These are phyloP conservation scores for Tribolium freemani DNA, from an alignment of 2,888 invertebrate species.

Conservation along the genomic window DNA sequence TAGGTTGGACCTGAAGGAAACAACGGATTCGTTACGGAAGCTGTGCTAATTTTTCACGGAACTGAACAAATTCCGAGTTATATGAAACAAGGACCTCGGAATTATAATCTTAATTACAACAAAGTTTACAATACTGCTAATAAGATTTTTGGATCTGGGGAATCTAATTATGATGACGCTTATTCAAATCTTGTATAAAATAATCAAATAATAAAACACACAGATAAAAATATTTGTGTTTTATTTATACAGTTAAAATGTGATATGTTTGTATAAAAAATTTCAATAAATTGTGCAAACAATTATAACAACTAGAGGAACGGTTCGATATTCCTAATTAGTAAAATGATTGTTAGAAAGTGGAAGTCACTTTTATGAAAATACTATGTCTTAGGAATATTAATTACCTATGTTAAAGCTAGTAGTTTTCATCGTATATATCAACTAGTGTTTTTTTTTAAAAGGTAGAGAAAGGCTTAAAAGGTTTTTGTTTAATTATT, in stretches of 20 bases:
- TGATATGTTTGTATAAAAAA: not conserved
- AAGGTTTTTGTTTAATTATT: too few relatives aligned
- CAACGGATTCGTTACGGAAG: conserved; percentile 72
- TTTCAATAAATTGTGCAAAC: not conserved
- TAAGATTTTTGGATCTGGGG: conserved; percentile 12
- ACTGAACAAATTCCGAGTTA: conserved; percentile 76
- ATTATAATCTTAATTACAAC: conserved; percentile 72
- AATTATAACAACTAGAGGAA: not conserved
- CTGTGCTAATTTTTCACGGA: conserved; percentile 80
- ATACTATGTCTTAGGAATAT: not conserved
- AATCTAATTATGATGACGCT: not conserved
- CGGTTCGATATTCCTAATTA: not conserved
- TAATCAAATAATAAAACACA: not conserved
- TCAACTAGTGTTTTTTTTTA: not conserved
- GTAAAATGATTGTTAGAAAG: not conserved
- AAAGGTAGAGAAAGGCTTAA: too few relatives aligned
- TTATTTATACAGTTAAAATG: too few relatives aligned
- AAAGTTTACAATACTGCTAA: conserved; percentile 59
- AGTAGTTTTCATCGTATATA: not conserved
- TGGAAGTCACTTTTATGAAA: not conserved
- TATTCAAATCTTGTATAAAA: conserved; percentile 8
- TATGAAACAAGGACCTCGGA: conserved; percentile 71
- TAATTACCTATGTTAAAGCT: not conserved
- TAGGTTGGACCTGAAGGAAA: conserved; percentile 69
- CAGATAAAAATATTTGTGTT: not conserved